Base-by-base conservation (phyloP, 2,888 invertebrate species). In the Thera britannica region DNA sequence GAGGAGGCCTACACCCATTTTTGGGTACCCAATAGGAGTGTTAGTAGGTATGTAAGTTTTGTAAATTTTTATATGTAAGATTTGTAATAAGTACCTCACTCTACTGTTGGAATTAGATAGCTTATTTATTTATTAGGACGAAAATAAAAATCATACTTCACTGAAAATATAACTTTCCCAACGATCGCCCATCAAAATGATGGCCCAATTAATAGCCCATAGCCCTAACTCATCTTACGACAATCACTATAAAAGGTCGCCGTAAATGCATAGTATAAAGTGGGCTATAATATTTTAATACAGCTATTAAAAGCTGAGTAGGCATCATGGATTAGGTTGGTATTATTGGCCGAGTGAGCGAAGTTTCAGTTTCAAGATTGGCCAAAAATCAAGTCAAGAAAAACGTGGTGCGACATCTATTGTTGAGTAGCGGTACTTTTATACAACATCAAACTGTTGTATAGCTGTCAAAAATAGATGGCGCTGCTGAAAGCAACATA, bases 181-280 rank as follows among this genome's bases (percentile, higher is more conserved):
- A 68, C 59, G 66, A 70, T 63, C 64, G n/a, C 48, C 57, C 12
- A 68, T 70, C 57, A 59, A 62, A 70, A 70, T 71, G 69, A 72
- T 68, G 55, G 65, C 58, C 49, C 35, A 65, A 75, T 72, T 70
- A 75, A 72, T 70, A 62, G 46, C 67, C 68, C 55, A 72, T 68
- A 60, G 35, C 65, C 63, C 48, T 62, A 54, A 68, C 71, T 70
- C 73, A 83, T 83, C 83, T 82, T 77, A 77, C 58, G 58, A 74
- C 83, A 83, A 83, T 83, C 83, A 83, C 77, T 79, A 83, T 83
- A 81, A 83, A 80, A 77, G 69, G 62, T 51, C 51, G 57, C 62
- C 75, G 76, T 82, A 80, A 81, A 58, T 66, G 62, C 49, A 65
- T 69, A 67, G 65, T 68, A 64, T 62, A 68, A 67, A 68, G 58